A percentile compares a stretch with the other conserved stretches of the same genome.
Evolutionary conservation across 2,888 invertebrate species (phyloP).

Genomic region (Microchrysa polita): DNA sequence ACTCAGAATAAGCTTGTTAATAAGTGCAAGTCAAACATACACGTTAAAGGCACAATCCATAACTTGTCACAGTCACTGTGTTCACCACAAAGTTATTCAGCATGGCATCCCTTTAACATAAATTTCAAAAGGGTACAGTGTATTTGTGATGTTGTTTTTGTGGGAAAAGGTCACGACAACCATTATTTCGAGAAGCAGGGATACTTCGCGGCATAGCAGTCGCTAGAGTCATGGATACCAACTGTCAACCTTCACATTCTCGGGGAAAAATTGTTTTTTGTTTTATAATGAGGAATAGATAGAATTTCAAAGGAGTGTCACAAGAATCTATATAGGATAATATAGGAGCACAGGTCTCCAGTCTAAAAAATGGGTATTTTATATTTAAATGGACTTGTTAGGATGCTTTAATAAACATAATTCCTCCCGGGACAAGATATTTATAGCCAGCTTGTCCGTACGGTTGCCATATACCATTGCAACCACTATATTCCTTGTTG

Average conservation of each 20-base stretch:
- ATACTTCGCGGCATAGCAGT: not conserved
- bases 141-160: constrained; percentile 17
- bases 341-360: constrained; percentile 23
- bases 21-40: no score
- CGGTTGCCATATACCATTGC: not conserved
- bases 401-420: constrained; percentile 43
- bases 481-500: not conserved
- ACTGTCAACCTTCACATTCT: not conserved
- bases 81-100: not conserved
- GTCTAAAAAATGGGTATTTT: constrained; percentile 40
- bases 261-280: constrained; percentile 24
- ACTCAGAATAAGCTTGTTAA: no score
- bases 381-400: constrained; percentile 44
- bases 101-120: not conserved
- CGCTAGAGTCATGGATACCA: not conserved
- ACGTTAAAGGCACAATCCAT: no score
- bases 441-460: not conserved
- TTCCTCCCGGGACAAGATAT: constrained; percentile 34
- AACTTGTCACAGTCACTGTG: not conserved
- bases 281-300: constrained; percentile 41
- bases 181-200: not conserved
- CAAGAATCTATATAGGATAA: constrained; percentile 2
- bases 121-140: constrained; percentile 11
- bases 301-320: constrained; percentile 37
- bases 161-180: constrained; percentile 15